phyloP scores from a whole-genome alignment of 1,140 invertebrate species.

The Sitophilus oryzae region DNA sequence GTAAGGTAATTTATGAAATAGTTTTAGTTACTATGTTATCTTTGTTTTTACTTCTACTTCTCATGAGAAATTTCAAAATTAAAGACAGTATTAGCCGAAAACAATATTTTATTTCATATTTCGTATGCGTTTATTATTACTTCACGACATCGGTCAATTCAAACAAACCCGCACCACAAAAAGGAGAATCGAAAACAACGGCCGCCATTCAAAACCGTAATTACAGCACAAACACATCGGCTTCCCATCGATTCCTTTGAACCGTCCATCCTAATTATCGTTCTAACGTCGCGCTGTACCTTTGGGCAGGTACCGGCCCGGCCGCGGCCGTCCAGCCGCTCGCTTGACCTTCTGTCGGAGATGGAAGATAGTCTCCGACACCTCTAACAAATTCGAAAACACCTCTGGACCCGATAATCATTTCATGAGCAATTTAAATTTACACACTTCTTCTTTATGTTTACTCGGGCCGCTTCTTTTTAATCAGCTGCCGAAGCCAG shows the following conservation, averaged over 20 bases:
- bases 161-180: too few species aligned
- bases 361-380: conserved; percentile 6
- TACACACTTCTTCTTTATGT: conserved; percentile 28
- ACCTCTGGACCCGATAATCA: conserved; percentile 27
- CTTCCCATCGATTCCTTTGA: conserved; percentile 18
- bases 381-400: conserved; percentile 23
- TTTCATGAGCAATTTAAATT: conserved; percentile 28
- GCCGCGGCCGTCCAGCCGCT: too few species aligned
- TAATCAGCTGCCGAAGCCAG: conserved; percentile 23
- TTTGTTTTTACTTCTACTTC: too few species aligned
- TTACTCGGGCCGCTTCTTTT: conserved; percentile 23
- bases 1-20: too few species aligned
- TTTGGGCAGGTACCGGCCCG: conserved; percentile 2
- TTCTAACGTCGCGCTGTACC: conserved; percentile 1
- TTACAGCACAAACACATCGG: conserved; percentile 20
- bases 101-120: too few species aligned
- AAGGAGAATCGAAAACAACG: not conserved
- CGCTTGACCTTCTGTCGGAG: conserved; percentile 1
- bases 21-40: too few species aligned
- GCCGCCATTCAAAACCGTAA: conserved; percentile 2
- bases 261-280: conserved; percentile 24
- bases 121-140: too few species aligned
- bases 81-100: too few species aligned
- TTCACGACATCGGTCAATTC: too few species aligned
- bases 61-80: too few species aligned